Conservation (phyloP, 2,888 invertebrate species). For the Frankliniella intonsa region DNA sequence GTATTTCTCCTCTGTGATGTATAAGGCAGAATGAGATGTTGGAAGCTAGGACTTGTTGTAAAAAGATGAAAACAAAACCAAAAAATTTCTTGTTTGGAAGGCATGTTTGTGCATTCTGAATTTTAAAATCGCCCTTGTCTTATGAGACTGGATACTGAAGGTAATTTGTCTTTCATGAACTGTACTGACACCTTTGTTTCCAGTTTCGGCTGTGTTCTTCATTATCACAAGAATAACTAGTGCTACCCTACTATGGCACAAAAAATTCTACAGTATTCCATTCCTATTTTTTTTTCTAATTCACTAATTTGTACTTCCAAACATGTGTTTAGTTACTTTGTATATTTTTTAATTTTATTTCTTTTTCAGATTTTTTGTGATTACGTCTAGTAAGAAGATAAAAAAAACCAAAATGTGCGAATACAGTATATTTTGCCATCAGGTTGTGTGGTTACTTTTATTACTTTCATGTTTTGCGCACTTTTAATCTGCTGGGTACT, state of each 20-base stretch:
- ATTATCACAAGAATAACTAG: neutral
- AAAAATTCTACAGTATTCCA: neutral
- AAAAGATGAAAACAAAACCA: neutral
- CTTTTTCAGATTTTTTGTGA: neutral
- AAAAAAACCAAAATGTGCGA: neutral
- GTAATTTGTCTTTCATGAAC: neutral
- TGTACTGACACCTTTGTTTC: neutral
- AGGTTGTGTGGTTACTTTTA: constrained; percentile 1
- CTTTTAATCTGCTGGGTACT: neutral
- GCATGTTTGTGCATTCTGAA: neutral
- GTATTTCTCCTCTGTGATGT: constrained; percentile 25
- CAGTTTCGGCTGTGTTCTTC: neutral
- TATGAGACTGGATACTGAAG: constrained; percentile 7
- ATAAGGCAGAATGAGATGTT: constrained; percentile 9
- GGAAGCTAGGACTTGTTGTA: constrained; percentile 14
- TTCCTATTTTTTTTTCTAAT: neutral
- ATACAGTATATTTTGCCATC: neutral
- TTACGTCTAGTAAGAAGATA: neutral
- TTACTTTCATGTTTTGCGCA: neutral
- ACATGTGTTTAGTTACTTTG: no score
- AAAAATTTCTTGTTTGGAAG: neutral
- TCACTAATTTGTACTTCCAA: no score
- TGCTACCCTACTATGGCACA: neutral
- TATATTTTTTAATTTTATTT: neutral
- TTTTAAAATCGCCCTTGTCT: neutral